Evolutionary conservation across 2,113 vertebrate genomes (phyloP), one percentile per base, ranked within the genome.

Genomic region (Nansenia antarctica): DNA sequence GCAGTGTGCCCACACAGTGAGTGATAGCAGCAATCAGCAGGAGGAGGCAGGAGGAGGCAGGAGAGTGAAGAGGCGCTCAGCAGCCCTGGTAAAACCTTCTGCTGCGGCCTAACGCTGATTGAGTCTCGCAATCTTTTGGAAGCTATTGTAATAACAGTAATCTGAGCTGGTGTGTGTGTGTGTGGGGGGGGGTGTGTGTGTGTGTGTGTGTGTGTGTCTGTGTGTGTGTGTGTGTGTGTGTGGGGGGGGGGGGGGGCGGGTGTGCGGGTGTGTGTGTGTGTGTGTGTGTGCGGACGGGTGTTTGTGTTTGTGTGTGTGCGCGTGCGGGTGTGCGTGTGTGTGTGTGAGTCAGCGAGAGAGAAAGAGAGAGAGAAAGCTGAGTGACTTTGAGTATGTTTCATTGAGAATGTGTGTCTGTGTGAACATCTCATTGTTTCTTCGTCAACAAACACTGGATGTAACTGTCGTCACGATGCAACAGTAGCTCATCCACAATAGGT

Each of bases 21-120:
- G 9, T 81, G 85, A 86, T 87, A 66, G 83, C 80, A 49, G 88
- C 86, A 89, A 88, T 89, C 88, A 89, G 81, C 52, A 70, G 61
- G 62, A 88, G 83, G 57, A 80, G 77, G 69, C 73, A 81, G 83
- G n/a, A n/a, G n/a, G n/a, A n/a, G n/a, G n/a, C n/a, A 86, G 80
- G 65, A 60, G 77, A 59, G 79, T 87, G 24, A 59, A 89, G 87
- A 79, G 83, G 71, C 61, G 67, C 83, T 88, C 79, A 74, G 86
- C 85, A 77, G 79, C 62, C 29, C 66, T 73, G 77, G 80, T 74
- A 69, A 79, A 68, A 73, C 73, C 76, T 78, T 85, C 77, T 64
- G 63, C 72, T 64, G 73, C 58, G 73, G 53, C 53, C 70, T 69
- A 60, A 27, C 32, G 4, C 82, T 89, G 88, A 89, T 87, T 89